Conservation (phyloP, 2,797 vertebrate genomes). For the Sternarchorhynchus goeldii region DNA sequence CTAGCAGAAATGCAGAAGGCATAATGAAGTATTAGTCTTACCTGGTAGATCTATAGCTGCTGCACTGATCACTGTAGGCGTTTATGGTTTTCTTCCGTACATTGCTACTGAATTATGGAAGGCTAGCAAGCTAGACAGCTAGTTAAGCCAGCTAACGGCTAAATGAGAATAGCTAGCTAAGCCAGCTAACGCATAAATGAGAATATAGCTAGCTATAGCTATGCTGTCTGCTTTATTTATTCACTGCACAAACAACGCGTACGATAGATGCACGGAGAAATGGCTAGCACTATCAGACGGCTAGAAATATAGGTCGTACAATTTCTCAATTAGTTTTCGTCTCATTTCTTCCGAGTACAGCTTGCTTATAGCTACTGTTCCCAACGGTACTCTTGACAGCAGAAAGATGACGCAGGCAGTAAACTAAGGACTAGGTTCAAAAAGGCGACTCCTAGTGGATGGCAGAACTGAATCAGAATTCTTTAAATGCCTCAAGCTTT, state of each 20-base stretch:
- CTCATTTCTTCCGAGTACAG: background rate
- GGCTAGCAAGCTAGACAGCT: slow-evolving; percentile 13
- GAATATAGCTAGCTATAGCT: background rate
- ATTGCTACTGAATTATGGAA: slow-evolving; percentile 31
- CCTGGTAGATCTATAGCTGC: slow-evolving; percentile 9
- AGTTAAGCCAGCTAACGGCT: slow-evolving; percentile 1
- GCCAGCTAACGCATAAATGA: slow-evolving; percentile 5
- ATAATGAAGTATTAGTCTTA: background rate
- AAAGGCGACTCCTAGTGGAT: slow-evolving; percentile 8
- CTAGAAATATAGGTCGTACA: too few species aligned
- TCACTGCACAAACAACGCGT: background rate
- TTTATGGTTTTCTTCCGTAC: slow-evolving; percentile 20
- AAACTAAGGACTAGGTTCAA: background rate
- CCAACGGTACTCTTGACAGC: background rate
- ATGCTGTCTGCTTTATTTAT: background rate
- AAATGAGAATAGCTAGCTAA: background rate
- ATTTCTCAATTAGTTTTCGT: background rate
- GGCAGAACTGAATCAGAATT: background rate
- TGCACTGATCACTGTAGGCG: slow-evolving; percentile 2
- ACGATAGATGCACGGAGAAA: background rate
- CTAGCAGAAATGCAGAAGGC: background rate
- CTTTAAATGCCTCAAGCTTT: too few species aligned
- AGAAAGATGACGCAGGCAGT: slow-evolving; percentile 42
- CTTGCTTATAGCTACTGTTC: background rate
- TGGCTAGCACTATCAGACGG: background rate